Conservation (phyloP, 2,797 vertebrate species). For the Macroramphosus scolopax region DNA sequence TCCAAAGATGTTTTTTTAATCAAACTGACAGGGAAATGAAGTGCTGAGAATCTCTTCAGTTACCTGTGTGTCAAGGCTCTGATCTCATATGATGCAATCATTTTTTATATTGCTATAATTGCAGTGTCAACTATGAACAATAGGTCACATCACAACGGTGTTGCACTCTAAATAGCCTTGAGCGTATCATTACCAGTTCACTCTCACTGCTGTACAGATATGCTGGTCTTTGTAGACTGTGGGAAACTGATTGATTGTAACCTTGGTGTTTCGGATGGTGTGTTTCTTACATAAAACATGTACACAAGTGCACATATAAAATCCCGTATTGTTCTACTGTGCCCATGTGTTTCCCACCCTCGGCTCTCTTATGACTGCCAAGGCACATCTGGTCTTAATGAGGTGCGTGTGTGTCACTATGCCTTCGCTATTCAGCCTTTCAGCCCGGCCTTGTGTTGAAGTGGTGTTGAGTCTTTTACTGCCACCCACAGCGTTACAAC, state of each 20-base stretch:
- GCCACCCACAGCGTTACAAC: conserved; percentile 65
- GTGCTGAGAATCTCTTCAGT: neutral
- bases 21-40: conserved; percentile 24
- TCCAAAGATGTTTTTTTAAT: conserved; percentile 14
- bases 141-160: conserved; percentile 3
- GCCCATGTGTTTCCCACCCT: conserved; percentile 75
- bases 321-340: conserved; percentile 64
- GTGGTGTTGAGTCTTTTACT: conserved; percentile 76
- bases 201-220: conserved; percentile 30
- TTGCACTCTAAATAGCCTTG: too few species aligned
- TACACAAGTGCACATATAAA: conserved; percentile 24
- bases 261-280: conserved; percentile 52
- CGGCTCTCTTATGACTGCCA: conserved; percentile 69
- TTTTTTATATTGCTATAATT: neutral
- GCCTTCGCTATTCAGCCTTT: conserved; percentile 49
- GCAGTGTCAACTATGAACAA: conserved; percentile 1
- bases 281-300: conserved; percentile 53
- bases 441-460: conserved; percentile 66
- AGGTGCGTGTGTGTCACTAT: conserved; percentile 34
- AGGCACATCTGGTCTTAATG: conserved; percentile 76
- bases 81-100: neutral
- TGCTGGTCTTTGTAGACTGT: conserved; percentile 44
- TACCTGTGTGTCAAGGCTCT: neutral
- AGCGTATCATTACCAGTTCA: conserved; percentile 16
- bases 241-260: conserved; percentile 60